phyloP scores from a whole-genome alignment of 23 tunicate genomes.

The Phallusia fumigata region DNA sequence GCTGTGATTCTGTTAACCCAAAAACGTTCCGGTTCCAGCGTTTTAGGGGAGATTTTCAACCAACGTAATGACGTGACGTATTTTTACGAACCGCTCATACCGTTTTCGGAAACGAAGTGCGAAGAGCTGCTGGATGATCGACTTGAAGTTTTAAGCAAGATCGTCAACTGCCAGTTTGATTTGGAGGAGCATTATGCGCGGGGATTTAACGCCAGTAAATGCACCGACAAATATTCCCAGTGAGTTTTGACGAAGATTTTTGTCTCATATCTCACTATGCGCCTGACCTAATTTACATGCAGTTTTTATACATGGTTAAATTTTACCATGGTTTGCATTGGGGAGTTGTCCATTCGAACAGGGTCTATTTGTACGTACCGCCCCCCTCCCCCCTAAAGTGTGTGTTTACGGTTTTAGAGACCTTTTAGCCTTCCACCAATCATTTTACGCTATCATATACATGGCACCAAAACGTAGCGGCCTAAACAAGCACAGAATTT shows the following conservation, averaged over 20 bases:
- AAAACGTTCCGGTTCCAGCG: conserved; percentile 43
- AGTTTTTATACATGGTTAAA: no score
- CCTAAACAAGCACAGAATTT: no score
- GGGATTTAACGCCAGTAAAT: conserved; percentile 5
- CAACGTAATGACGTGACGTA: conserved; percentile 38
- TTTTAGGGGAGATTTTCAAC: conserved; percentile 57
- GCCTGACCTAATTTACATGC: no score
- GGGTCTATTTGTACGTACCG: no score
- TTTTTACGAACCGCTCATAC: conserved; percentile 53
- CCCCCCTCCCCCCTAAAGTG: no score
- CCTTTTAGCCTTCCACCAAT: no score
- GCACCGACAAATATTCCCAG: conserved; percentile 18
- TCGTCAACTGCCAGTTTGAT: conserved; percentile 26
- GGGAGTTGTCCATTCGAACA: no score
- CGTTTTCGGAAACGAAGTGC: conserved; percentile 28
- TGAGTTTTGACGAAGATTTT: conserved; percentile 9
- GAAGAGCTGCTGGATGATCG: neutral
- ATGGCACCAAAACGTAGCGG: no score
- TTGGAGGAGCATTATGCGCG: neutral
- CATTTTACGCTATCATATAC: no score
- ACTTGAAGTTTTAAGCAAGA: neutral
- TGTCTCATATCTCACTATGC: no score
- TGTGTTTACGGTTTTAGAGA: no score
- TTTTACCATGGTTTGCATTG: no score
- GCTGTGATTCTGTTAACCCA: conserved; percentile 49